Evolutionary conservation across 1,140 invertebrate species (phyloP).

Genomic region (Palaemon carinicauda): DNA sequence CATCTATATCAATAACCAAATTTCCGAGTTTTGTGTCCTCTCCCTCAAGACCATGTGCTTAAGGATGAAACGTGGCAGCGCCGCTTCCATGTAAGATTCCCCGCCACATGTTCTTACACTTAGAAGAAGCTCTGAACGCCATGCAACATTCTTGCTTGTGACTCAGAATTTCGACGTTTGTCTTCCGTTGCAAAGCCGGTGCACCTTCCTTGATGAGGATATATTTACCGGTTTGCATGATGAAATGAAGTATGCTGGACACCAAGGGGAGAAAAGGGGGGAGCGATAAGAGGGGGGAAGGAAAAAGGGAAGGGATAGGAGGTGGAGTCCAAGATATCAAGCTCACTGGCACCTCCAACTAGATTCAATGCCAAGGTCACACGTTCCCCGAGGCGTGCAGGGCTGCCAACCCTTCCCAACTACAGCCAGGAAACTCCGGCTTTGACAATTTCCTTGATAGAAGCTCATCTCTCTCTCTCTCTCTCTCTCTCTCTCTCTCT

Average conservation of each 20-base stretch:
- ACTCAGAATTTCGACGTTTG: neutral
- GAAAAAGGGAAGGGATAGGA: conserved; percentile 20
- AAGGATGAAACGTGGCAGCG: conserved; percentile 35
- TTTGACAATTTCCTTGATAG: conserved; percentile 20
- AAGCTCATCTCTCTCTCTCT: neutral
- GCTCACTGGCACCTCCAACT: conserved; percentile 41
- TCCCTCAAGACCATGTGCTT: conserved; percentile 15
- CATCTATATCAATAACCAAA: no score
- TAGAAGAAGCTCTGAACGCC: neutral
- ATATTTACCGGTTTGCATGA: no score
- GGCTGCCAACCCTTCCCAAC: conserved; percentile 48
- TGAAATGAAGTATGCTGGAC: no score
- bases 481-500: no score
- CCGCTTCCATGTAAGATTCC: conserved; percentile 43
- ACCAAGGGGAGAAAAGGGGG: neutral
- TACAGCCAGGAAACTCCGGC: conserved; percentile 45
- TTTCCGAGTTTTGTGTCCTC: no score
- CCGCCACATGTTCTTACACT: conserved; percentile 38
- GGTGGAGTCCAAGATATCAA: neutral
- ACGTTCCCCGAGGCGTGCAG: conserved; percentile 38
- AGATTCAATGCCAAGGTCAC: conserved; percentile 56
- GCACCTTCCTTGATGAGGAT: no score
- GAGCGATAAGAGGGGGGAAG: neutral
- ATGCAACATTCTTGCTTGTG: neutral
- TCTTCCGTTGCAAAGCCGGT: no score